phyloP scores from a whole-genome alignment of 53 echinoderm and acorn worm genomes.

The Actinopyga echinites region DNA sequence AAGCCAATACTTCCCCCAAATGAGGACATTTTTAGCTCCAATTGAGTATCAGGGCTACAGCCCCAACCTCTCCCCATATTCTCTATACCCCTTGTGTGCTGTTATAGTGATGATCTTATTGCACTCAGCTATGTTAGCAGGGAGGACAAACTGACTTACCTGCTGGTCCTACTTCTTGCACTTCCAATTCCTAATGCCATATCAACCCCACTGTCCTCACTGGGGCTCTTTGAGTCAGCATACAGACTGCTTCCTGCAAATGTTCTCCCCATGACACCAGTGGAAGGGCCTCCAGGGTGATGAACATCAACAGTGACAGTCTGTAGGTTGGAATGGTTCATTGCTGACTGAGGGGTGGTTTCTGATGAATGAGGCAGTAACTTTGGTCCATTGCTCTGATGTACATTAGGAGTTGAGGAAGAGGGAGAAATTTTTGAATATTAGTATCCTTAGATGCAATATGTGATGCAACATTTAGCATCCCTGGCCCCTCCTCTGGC shows the following conservation, averaged over 20 bases:
- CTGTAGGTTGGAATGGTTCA: slow-evolving; percentile 68
- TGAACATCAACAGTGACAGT: slow-evolving; percentile 85
- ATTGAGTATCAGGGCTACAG: no score
- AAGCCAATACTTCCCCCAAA: no score
- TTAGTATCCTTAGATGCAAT: slow-evolving; percentile 21
- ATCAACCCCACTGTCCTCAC: slow-evolving; percentile 94
- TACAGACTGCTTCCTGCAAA: slow-evolving; percentile 47
- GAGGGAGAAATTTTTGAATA: no score
- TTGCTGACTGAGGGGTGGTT: slow-evolving; percentile 51
- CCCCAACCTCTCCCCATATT: no score
- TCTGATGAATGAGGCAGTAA: not conserved
- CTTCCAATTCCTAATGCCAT: slow-evolving; percentile 56
- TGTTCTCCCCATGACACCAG: slow-evolving; percentile 49
- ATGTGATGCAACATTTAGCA: no score
- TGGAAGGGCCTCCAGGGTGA: slow-evolving; percentile 60
- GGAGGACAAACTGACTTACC: not conserved
- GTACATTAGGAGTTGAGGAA: slow-evolving; percentile 34
- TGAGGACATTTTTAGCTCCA: no score
- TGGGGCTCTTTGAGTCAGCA: slow-evolving; percentile 80
- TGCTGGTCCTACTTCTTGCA: slow-evolving; percentile 8
- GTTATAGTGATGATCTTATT: no score
- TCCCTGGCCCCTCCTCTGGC: no score
- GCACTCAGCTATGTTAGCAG: no score
- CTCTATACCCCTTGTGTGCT: no score
- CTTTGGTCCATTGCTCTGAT: not conserved